Base-by-base conservation (phyloP, 2,888 invertebrate species). In the Lysandra bellargus region DNA sequence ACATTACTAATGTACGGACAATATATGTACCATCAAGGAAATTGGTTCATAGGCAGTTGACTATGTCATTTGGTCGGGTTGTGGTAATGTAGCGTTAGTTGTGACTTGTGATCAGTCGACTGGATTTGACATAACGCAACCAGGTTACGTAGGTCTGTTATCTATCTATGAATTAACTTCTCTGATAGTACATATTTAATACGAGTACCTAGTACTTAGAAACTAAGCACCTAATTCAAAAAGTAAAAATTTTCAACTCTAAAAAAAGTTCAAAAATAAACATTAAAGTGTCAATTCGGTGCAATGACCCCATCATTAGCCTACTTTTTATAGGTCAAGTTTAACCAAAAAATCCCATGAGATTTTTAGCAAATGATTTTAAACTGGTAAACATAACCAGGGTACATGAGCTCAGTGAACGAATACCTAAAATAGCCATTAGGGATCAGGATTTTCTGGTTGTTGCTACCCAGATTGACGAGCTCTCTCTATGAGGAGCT, bases 321-420 rank as follows among this genome's bases (percentile, higher is more conserved):
- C 69, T 14, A 69, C 14, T 69, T 69, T 69, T 37, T 69, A 33
- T 69, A 69, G 69, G 69, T 69, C 69, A 69, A 69, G 69, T 69
- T 69, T 69, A 69, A 69, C 17, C 69, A 37, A 69, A 69, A 69
- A 69, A 69, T 17, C 33, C 69, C 69, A 69, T 69, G 69, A 69
- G 69, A 33, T 69, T 69, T 69, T 69, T 69, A 69, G 33, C 69
- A 69, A 69, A 69, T 69, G 69, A 69, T 69, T 69, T 69, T 69
- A 69, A 69, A 69, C 69, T 33, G 12, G 64, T 30, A 64, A 69
- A 69, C 69, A 37, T 5, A 69, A 37, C 69, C 69, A 69, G 69
- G 33, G 33, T 5, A 69, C 5, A 33, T 33, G 69, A 69, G 33
- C 69, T 33, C 69, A 33, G 4, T 69, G 6, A 33, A 37, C 33